These are phyloP conservation scores for Camponotus vicinus DNA, from an alignment of 1,140 invertebrate species.

Conservation along the genomic window DNA sequence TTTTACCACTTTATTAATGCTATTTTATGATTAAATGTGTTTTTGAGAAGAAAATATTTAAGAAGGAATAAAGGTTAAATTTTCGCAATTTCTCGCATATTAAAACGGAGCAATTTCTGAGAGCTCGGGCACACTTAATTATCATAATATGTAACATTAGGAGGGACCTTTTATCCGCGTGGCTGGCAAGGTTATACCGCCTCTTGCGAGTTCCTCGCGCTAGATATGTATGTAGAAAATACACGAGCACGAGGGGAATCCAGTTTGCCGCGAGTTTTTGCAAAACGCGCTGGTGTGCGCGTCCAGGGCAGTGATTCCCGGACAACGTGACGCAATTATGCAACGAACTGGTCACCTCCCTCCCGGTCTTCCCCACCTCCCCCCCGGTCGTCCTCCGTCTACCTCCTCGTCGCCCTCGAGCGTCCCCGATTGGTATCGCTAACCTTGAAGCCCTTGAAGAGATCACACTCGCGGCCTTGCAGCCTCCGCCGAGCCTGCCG, in stretches of 20 bases:
- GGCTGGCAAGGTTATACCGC: neutral
- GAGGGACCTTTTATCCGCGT: slow-evolving; percentile 18
- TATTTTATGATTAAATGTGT: neutral
- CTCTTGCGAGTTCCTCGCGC: neutral
- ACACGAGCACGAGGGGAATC: slow-evolving; percentile 54
- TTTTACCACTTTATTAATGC: neutral
- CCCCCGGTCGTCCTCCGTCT: neutral
- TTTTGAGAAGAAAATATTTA: neutral
- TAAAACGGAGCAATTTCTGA: neutral
- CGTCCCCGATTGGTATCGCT: slow-evolving; percentile 63
- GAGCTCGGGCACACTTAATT: neutral
- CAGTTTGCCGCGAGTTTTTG: slow-evolving; percentile 70
- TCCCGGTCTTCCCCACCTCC: neutral
- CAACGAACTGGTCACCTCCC: slow-evolving; percentile 62
- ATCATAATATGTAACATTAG: slow-evolving; percentile 27
- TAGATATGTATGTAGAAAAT: slow-evolving; percentile 10
- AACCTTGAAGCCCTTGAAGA: slow-evolving; percentile 71
- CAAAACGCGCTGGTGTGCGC: slow-evolving; percentile 48
- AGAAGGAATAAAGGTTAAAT: neutral
- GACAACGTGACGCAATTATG: slow-evolving; percentile 76
- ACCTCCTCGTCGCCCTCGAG: neutral
- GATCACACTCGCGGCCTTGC: slow-evolving; percentile 54
- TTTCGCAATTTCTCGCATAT: neutral
- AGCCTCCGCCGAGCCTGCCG: slow-evolving; percentile 28
- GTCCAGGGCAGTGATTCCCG: slow-evolving; percentile 66